Conservation (phyloP, 2,113 vertebrate genomes). For the Eublepharis macularius region DNA sequence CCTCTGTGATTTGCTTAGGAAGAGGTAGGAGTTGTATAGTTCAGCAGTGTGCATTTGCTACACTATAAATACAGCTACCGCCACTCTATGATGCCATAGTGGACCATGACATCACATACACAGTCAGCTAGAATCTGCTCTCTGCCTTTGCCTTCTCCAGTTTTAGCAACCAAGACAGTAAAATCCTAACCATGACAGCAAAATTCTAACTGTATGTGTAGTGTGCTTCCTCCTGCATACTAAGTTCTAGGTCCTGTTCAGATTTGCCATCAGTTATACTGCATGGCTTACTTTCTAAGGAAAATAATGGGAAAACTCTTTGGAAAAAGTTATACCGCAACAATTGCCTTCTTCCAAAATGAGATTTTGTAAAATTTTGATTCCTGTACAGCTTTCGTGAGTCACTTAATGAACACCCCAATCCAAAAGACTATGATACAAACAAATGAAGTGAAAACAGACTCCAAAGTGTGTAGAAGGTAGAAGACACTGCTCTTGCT, state of each 20-base stretch:
- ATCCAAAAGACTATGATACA: background rate
- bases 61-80: background rate
- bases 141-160: background rate
- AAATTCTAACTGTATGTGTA: background rate
- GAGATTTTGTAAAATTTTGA: background rate
- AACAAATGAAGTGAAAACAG: conserved; percentile 16
- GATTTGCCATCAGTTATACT: background rate
- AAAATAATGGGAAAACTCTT: background rate
- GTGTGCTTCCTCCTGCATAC: background rate
- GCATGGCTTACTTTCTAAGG: background rate
- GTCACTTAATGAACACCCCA: background rate
- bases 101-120: background rate
- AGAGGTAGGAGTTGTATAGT: background rate
- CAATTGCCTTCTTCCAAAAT: background rate
- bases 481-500: conserved; percentile 45
- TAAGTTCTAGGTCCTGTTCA: background rate
- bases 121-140: background rate
- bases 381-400: background rate
- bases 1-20: background rate
- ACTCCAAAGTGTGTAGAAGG: conserved; percentile 51
- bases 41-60: background rate
- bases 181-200: background rate
- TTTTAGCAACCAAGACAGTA: background rate
- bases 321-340: background rate
- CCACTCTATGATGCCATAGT: background rate